A percentile compares a stretch with the other conserved stretches of the same genome.
Conservation (phyloP, 2,797 vertebrate genomes). For the Phalanger gymnotis region DNA sequence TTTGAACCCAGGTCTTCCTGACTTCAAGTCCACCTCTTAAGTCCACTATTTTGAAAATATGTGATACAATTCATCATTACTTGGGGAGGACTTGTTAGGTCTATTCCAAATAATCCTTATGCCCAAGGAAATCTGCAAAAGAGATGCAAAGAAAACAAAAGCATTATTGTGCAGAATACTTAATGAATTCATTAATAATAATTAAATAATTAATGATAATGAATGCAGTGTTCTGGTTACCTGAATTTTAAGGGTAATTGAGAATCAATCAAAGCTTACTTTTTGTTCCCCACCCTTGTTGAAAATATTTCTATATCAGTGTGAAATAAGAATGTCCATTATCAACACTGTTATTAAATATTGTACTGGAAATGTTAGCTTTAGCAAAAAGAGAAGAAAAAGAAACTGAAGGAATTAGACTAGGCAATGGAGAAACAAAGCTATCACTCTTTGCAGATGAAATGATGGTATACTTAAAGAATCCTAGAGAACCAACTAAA, state of each 20-base stretch:
- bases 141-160: not conserved
- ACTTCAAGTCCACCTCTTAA: not conserved
- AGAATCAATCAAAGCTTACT: not conserved
- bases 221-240: not conserved
- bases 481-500: too few species aligned
- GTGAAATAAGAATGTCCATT: too few species aligned
- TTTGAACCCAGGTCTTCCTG: not conserved
- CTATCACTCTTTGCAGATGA: too few species aligned
- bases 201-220: too few species aligned
- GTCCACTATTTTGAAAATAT: not conserved
- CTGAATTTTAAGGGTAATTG: not conserved
- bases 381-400: too few species aligned
- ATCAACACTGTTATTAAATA: too few species aligned
- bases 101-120: not conserved
- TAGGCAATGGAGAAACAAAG: too few species aligned
- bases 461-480: too few species aligned
- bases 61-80: not conserved
- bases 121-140: not conserved
- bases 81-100: not conserved
- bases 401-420: too few species aligned
- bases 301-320: not conserved
- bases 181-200: too few species aligned
- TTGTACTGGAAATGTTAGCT: too few species aligned
- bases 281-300: not conserved
- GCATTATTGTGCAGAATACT: not conserved